A percentile compares a stretch with the other conserved stretches of the same genome.
These are phyloP conservation scores for Nothobranchius kuhntae DNA, from an alignment of 2,113 vertebrate species.

Conservation along the genomic window DNA sequence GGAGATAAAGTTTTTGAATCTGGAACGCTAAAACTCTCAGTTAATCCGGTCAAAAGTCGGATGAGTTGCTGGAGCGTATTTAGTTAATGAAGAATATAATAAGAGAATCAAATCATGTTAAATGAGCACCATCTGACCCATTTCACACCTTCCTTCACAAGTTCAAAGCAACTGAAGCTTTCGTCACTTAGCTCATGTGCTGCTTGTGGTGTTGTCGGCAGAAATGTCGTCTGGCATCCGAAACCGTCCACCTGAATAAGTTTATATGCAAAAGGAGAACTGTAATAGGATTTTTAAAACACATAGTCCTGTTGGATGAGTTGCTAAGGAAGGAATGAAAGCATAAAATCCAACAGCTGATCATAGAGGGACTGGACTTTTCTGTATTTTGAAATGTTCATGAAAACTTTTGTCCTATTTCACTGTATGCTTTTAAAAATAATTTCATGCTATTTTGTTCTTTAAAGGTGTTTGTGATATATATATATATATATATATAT, in stretches of 20 bases:
- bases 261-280: slow-evolving; percentile 63
- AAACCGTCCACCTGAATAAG: slow-evolving; percentile 44
- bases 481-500: too few relatives aligned
- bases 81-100: background rate
- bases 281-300: slow-evolving; percentile 19
- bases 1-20: background rate
- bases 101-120: background rate
- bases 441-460: too few relatives aligned
- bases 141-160: slow-evolving; percentile 2
- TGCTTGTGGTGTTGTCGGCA: slow-evolving; percentile 40
- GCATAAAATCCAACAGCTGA: too few relatives aligned
- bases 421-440: too few relatives aligned
- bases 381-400: too few relatives aligned
- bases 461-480: too few relatives aligned
- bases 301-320: too few relatives aligned
- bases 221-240: slow-evolving; percentile 51
- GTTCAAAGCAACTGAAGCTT: background rate
- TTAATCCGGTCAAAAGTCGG: background rate
- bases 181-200: slow-evolving; percentile 16
- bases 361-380: too few relatives aligned
- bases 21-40: background rate
- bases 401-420: too few relatives aligned
- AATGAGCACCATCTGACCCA: background rate
- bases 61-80: background rate
- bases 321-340: too few relatives aligned